A percentile compares a stretch with the other conserved stretches of the same genome.
phyloP scores from a whole-genome alignment of 2,888 invertebrate genomes.

The Harpalus rubripes region DNA sequence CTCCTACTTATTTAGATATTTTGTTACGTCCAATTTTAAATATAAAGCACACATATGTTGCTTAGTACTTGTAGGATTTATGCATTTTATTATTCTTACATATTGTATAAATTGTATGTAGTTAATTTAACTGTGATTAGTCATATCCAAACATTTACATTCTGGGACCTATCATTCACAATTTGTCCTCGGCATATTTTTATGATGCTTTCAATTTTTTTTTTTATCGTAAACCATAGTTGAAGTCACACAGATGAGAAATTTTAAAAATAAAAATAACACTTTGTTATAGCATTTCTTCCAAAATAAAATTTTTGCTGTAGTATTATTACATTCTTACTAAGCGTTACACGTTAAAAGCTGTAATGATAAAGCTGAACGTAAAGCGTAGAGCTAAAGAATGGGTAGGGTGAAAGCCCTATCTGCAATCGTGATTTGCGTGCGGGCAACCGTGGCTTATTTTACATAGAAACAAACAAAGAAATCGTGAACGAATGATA shows the following conservation, averaged over 20 bases:
- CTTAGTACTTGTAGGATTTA: slow-evolving; percentile 51
- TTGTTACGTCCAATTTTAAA: slow-evolving; percentile 53
- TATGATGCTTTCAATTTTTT: slow-evolving; percentile 46
- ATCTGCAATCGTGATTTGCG: slow-evolving; percentile 49
- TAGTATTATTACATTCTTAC: slow-evolving; percentile 58
- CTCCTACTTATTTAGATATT: slow-evolving; percentile 53
- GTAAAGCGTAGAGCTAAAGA: slow-evolving; percentile 56
- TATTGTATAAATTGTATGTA: slow-evolving; percentile 64
- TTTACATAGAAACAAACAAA: slow-evolving; percentile 63
- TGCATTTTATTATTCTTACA: slow-evolving; percentile 62
- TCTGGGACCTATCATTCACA: slow-evolving; percentile 64
- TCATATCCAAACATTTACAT: slow-evolving; percentile 71
- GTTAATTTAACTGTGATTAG: slow-evolving; percentile 72
- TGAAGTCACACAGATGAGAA: slow-evolving; percentile 7
- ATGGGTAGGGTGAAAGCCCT: slow-evolving; percentile 35
- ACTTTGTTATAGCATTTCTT: slow-evolving; percentile 60
- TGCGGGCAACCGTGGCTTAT: slow-evolving; percentile 65
- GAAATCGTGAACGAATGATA: slow-evolving; percentile 62
- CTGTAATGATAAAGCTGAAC: slow-evolving; percentile 46
- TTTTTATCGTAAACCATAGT: slow-evolving; percentile 21
- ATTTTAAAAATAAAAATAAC: slow-evolving; percentile 6
- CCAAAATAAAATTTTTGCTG: slow-evolving; percentile 62
- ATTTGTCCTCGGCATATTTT: slow-evolving; percentile 56
- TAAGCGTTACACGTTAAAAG: slow-evolving; percentile 47
- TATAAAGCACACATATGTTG: slow-evolving; percentile 52